Percentiles rank a stretch among this genome's conserved stretches.
These are phyloP conservation scores for Plebejus argus DNA, from an alignment of 2,888 invertebrate genomes.

Conservation along the genomic window DNA sequence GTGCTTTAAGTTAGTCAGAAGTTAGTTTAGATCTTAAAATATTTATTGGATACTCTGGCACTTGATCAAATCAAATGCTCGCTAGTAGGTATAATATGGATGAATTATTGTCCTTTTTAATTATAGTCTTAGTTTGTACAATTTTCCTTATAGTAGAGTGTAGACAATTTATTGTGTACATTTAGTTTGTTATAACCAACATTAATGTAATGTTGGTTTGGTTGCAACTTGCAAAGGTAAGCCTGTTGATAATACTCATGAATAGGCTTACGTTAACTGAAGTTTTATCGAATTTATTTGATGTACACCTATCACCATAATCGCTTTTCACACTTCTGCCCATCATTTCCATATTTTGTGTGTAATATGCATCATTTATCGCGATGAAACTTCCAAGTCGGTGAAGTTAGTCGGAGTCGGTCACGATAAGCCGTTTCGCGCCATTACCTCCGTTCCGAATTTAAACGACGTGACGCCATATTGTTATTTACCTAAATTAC, in stretches of 20 bases:
- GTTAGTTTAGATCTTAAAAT: background rate
- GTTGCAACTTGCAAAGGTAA: too few relatives aligned
- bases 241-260: too few relatives aligned
- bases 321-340: background rate
- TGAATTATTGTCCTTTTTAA: background rate
- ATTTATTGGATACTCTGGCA: background rate
- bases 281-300: background rate
- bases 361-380: background rate
- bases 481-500: background rate
- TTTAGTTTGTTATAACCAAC: background rate
- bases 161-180: background rate
- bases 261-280: background rate
- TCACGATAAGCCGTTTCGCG: conserved; percentile 17
- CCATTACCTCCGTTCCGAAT: conserved; percentile 20
- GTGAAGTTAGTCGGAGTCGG: background rate
- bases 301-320: background rate
- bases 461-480: conserved; percentile 18
- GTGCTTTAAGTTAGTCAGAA: background rate
- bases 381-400: background rate
- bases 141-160: background rate
- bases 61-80: conserved; percentile 2
- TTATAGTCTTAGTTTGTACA: background rate
- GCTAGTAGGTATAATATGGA: background rate
- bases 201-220: background rate
- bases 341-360: conserved; percentile 6